These are phyloP conservation scores for Rana temporaria DNA, from an alignment of 2,113 vertebrate species.

Conservation along the genomic window DNA sequence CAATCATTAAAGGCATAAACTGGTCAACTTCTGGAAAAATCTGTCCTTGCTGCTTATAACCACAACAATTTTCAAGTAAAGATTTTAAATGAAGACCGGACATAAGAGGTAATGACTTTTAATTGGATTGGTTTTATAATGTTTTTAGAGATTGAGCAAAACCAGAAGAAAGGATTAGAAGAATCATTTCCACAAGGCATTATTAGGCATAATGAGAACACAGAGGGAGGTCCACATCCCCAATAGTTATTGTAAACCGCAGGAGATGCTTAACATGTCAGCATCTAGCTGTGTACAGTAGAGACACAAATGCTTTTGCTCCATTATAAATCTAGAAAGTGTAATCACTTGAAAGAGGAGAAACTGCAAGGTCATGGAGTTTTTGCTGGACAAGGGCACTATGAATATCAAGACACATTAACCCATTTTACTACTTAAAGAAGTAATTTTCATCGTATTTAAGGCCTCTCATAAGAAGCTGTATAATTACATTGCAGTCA, in stretches of 20 bases:
- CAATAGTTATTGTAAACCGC: conserved; percentile 73
- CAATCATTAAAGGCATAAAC: too few relatives aligned
- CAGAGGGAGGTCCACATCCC: conserved; percentile 80
- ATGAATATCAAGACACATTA: conserved; percentile 66
- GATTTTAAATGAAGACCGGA: conserved; percentile 70
- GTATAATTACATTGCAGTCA: too few relatives aligned
- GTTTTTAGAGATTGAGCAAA: conserved; percentile 76
- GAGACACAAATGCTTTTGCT: conserved; percentile 71
- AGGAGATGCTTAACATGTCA: conserved; percentile 78
- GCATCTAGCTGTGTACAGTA: conserved; percentile 66
- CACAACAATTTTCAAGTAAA: conserved; percentile 67
- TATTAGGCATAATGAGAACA: conserved; percentile 85
- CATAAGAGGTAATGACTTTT: conserved; percentile 81
- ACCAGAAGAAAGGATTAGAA: conserved; percentile 80
- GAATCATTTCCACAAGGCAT: conserved; percentile 82
- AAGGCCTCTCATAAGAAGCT: too few relatives aligned
- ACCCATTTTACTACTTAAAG: conserved; percentile 57
- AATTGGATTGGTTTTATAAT: conserved; percentile 86
- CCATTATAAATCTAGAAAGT: conserved; percentile 69
- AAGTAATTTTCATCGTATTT: neutral
- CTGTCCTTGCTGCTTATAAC: conserved; percentile 1
- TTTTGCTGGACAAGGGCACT: conserved; percentile 64
- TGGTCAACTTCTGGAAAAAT: neutral
- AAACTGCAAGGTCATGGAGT: conserved; percentile 70
- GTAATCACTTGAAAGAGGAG: conserved; percentile 67